Evolutionary conservation across 2,797 vertebrate species (phyloP).

Genomic region (Cossypha polioptera): DNA sequence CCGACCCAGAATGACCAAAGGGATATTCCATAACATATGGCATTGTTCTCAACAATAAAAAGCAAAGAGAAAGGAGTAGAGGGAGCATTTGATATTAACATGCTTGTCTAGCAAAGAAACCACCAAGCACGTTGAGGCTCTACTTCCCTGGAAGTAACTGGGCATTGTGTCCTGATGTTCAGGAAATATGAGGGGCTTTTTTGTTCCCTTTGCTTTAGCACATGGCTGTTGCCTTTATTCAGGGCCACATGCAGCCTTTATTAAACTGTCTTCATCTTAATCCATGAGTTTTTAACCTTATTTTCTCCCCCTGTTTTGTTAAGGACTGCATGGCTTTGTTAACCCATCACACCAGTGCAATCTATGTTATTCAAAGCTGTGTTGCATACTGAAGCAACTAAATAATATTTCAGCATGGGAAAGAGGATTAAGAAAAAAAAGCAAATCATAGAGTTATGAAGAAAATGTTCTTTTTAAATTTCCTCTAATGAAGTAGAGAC

Average conservation of each 20-base stretch:
- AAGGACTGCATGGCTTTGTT: fast-evolving
- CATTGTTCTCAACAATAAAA: neutral
- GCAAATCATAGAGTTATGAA: fast-evolving
- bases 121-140: no score
- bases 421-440: neutral
- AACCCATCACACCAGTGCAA: neutral
- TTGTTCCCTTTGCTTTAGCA: fast-evolving
- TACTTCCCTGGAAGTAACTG: neutral
- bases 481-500: neutral
- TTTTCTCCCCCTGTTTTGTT: neutral
- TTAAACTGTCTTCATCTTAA: neutral
- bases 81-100: neutral
- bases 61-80: neutral
- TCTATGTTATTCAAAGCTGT: neutral
- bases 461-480: neutral
- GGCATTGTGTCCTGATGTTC: neutral
- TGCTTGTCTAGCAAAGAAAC: neutral
- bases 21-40: neutral
- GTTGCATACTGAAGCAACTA: neutral
- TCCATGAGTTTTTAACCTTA: neutral
- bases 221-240: neutral
- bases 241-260: fast-evolving
- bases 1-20: neutral
- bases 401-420: neutral
- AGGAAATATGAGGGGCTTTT: neutral